Evolutionary conservation across 1,140 invertebrate species (phyloP), one percentile per base, ranked within the genome.

Genomic region (Leptestheria dahalacensis): DNA sequence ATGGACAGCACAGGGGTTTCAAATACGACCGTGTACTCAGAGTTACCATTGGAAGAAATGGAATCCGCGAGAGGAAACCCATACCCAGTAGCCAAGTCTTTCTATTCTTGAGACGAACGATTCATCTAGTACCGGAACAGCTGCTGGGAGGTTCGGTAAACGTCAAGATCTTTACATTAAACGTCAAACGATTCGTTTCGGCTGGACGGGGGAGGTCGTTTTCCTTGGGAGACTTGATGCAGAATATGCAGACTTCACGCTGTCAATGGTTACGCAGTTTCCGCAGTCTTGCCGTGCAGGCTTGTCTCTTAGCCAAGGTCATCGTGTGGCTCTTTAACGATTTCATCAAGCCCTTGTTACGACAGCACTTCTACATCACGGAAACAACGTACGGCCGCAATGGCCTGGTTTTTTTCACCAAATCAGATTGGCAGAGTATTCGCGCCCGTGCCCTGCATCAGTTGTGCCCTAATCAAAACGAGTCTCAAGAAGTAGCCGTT

Each of bases 331-430:
- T 55, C 21, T 55, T 55, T 10, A 15, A 21, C 25, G 53, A 20
- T 41, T 55, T 55, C 53, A 33, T 55, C 21, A 55, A 55, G 33
- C 53, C 53, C 20, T 29, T 55, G 26, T 21, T 55, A 26, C 53
- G 53, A 3, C 53, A 55, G 15, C 53, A 55, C 33, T 55, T 55
- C 33, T 55, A 55, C 26, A 33, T 33, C 4, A 55, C 53, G n/a
- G 53, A 55, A 20, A 55, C 53, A 12, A n/a, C 53, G 26, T 41
- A 55, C 18, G 53, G 53, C 15, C 53, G 53, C 10, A 55, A 55
- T 18, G 26, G 53, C 3, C 21, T 55, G 20, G 23, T 29, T 55
- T 55, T 28, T 28, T 55, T 29, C 33, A 29, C 24, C 1, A 55
- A 55, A 55, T 20, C 26, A 21, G 53, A 29, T 9, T 55, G 53